Conservation (phyloP, 2,888 invertebrate species). For the Elysia crispata region DNA sequence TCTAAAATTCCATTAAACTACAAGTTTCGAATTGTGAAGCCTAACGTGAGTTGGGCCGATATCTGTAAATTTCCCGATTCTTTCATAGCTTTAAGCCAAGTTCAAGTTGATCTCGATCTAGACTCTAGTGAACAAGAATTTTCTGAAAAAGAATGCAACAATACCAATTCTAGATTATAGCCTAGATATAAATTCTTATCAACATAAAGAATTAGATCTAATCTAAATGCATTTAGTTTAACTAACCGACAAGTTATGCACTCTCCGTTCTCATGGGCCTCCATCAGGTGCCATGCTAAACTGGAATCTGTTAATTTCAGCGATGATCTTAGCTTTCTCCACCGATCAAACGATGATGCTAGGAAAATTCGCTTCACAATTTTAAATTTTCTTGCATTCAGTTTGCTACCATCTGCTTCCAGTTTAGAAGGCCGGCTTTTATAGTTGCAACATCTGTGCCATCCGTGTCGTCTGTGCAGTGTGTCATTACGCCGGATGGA, state of each 20-base stretch:
- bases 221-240: too few species aligned
- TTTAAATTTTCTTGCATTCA: conserved; percentile 10
- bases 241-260: conserved; percentile 55
- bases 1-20: too few species aligned
- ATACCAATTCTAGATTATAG: too few species aligned
- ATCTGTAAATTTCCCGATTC: too few species aligned
- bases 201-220: too few species aligned
- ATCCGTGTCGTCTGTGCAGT: conserved; percentile 42
- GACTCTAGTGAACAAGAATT: too few species aligned
- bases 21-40: too few species aligned
- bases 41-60: too few species aligned
- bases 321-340: conserved; percentile 54
- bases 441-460: conserved; percentile 14
- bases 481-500: conserved; percentile 54
- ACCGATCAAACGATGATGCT: conserved; percentile 55
- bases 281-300: conserved; percentile 60
- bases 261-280: conserved; percentile 56
- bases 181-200: too few species aligned
- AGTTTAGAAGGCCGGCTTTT: conserved; percentile 52
- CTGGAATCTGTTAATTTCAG: conserved; percentile 57
- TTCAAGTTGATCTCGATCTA: too few species aligned
- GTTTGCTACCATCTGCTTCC: conserved; percentile 46
- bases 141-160: too few species aligned
- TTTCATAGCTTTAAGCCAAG: too few species aligned
- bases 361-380: conserved; percentile 55